Evolutionary conservation across 2,888 invertebrate species (phyloP), one percentile per base, ranked within the genome.

Genomic region (Gasteruption jaculator): DNA sequence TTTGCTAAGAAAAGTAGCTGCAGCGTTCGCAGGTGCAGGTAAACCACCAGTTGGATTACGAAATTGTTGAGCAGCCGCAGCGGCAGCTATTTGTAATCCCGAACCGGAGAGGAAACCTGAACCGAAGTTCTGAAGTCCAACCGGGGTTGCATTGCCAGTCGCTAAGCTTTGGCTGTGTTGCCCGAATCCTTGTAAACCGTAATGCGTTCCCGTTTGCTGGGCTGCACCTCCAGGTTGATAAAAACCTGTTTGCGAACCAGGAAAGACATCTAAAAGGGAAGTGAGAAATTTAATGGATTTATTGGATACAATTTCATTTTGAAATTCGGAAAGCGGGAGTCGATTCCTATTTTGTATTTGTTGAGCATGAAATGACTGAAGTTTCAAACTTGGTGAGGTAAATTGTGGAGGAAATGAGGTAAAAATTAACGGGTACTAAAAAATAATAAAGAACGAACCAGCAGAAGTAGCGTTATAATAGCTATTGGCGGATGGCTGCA

Each of bases 41-140:
- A 70, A 50, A 25, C 66, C 67, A 31, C 66, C 65, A 1, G 78
- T 76, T 1, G 76, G 79, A 57, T 80, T 80, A 42, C 81, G 78
- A 68, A 76, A 82, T 65, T 82, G 82, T 47, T 78, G 79, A 43
- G 81, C 80, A 15, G 79, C 79, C 38, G 81, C 80, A 15, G 71
- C 78, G 54, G 67, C 78, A 55, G 69, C 83, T 68, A 78, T 79
- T 57, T 85, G 77, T 45, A 83, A 76, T 45, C 83, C 79, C 1
- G 79, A 76, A 52, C 63, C 59, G 14, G 79, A 78, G 48, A 81
- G 66, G 58, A 79, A 81, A 55, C 78, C 79, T 5, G 80, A 79
- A 46, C 73, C 57, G 49, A 63, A 72, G 46, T 73, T 76, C 53
- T 77, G 78, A 48, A 78, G 62, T 41, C 75, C 75, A 37, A 70